A percentile compares a stretch with the other conserved stretches of the same genome.
These are phyloP conservation scores for Trissoscelio sp. DNA, from an alignment of 2,888 invertebrate genomes.

Conservation along the genomic window DNA sequence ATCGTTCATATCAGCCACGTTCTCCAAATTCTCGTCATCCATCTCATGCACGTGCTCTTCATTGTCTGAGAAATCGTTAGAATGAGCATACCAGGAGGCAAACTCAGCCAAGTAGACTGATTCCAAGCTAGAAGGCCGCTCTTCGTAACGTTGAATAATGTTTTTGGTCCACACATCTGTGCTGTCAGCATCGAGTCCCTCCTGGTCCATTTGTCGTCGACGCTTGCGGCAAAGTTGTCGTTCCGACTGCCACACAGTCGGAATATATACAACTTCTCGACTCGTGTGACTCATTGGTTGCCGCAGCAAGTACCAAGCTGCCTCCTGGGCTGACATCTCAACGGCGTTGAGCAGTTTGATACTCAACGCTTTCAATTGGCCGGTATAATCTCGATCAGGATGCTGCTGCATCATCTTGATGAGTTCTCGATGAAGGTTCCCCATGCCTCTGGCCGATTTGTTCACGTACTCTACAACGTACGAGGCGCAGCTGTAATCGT, in stretches of 20 bases:
- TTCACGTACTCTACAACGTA: no score
- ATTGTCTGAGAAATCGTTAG: background rate
- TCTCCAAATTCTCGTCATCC: background rate
- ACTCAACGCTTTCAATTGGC: slow-evolving; percentile 64
- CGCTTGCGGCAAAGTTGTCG: slow-evolving; percentile 78
- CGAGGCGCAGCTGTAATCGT: no score
- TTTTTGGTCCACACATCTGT: slow-evolving; percentile 59
- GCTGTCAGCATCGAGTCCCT: slow-evolving; percentile 71
- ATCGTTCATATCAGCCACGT: background rate
- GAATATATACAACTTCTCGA: slow-evolving; percentile 70
- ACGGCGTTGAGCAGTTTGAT: slow-evolving; percentile 77
- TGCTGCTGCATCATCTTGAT: no score
- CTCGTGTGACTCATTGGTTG: slow-evolving; percentile 81
- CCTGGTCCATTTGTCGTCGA: slow-evolving; percentile 74
- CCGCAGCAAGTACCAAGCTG: slow-evolving; percentile 83
- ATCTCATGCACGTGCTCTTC: background rate
- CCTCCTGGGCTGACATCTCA: slow-evolving; percentile 82
- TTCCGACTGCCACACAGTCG: slow-evolving; percentile 78
- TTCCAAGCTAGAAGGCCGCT: slow-evolving; percentile 13
- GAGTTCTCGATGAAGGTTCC: no score
- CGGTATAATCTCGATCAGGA: no score
- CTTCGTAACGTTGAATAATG: slow-evolving; percentile 23
- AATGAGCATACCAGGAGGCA: background rate
- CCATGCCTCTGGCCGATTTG: no score
- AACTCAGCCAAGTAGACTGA: slow-evolving; percentile 21